phyloP scores from a whole-genome alignment of 2,797 vertebrate species.

The Borostomias antarcticus region DNA sequence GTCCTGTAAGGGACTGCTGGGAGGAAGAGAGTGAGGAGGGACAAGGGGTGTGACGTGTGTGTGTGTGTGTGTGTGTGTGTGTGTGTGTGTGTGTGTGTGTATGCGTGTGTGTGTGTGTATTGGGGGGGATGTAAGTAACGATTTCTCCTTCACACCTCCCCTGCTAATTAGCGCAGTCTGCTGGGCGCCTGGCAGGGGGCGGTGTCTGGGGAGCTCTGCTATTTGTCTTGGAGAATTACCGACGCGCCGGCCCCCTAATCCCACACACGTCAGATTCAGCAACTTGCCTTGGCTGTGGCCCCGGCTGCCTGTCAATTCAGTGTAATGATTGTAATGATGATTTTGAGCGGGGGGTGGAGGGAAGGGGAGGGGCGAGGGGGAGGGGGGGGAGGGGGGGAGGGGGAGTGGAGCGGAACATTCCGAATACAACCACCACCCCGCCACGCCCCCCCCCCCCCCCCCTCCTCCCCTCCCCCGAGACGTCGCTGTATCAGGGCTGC shows the following conservation, averaged over 20 bases:
- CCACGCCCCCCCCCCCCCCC: no score
- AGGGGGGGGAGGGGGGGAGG: background rate
- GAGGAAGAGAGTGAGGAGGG: slow-evolving; percentile 38
- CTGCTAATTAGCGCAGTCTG: slow-evolving; percentile 77
- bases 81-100: slow-evolving; percentile 71
- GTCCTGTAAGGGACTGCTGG: slow-evolving; percentile 34
- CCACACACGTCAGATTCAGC: slow-evolving; percentile 61
- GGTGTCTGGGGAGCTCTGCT: slow-evolving; percentile 68
- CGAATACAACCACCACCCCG: no score
- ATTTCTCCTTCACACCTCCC: slow-evolving; percentile 80
- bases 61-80: slow-evolving; percentile 31
- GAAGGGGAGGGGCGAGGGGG: background rate
- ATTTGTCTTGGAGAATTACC: slow-evolving; percentile 78
- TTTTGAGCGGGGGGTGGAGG: slow-evolving; percentile 36
- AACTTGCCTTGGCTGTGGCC: slow-evolving; percentile 64
- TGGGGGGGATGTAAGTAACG: slow-evolving; percentile 77
- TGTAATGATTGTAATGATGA: slow-evolving; percentile 75
- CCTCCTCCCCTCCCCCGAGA: slow-evolving; percentile 34
- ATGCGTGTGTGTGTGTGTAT: slow-evolving; percentile 69
- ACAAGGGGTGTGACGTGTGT: slow-evolving; percentile 43
- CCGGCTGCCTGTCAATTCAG: slow-evolving; percentile 71
- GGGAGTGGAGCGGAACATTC: no score
- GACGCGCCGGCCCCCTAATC: slow-evolving; percentile 65
- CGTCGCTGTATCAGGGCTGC: slow-evolving; percentile 32
- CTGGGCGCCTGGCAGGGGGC: slow-evolving; percentile 67